Evolutionary conservation across 30 jellyfish, hydroid and myxozoan genomes (phyloP).

Genomic region (Aurelia coerulea): DNA sequence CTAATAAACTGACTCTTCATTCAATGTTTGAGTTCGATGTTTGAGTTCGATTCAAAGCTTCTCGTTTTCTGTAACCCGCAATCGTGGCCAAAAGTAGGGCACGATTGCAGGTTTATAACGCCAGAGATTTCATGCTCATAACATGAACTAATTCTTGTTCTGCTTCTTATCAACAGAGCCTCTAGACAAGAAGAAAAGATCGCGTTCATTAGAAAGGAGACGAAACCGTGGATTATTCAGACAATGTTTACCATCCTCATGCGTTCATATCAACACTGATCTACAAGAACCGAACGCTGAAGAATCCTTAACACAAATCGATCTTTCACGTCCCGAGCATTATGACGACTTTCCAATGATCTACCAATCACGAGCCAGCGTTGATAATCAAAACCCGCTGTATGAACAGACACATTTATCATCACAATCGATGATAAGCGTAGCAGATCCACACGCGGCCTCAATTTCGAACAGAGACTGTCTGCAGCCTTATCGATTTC

Average conservation of each 20-base stretch:
- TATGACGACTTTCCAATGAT: conserved; percentile 5
- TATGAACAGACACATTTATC: conserved; percentile 34
- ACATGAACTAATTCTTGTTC: not conserved
- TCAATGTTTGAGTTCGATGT: no score
- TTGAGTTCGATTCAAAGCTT: no score
- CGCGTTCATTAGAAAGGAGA: conserved; percentile 22
- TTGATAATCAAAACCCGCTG: conserved; percentile 13
- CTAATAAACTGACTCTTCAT: no score
- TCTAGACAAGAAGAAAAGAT: conserved; percentile 29
- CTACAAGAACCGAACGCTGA: conserved; percentile 51
- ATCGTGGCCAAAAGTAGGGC: no score
- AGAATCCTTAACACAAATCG: conserved; percentile 18
- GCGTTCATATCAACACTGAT: conserved; percentile 25
- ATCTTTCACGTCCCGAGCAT: conserved; percentile 10
- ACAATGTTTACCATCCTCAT: conserved; percentile 41
- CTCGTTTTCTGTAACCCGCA: no score
- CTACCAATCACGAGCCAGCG: conserved; percentile 15
- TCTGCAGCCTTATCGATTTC: conserved; percentile 73
- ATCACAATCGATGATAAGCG: conserved; percentile 18
- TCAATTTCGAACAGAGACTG: conserved; percentile 52
- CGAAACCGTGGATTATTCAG: conserved; percentile 23
- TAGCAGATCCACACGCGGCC: conserved; percentile 35
- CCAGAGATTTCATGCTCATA: no score
- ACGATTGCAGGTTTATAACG: no score
- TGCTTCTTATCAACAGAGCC: conserved; percentile 41